A percentile compares a stretch with the other conserved stretches of the same genome.
Evolutionary conservation across 1,140 invertebrate genomes (phyloP).

Genomic region (Capitella teleta): DNA sequence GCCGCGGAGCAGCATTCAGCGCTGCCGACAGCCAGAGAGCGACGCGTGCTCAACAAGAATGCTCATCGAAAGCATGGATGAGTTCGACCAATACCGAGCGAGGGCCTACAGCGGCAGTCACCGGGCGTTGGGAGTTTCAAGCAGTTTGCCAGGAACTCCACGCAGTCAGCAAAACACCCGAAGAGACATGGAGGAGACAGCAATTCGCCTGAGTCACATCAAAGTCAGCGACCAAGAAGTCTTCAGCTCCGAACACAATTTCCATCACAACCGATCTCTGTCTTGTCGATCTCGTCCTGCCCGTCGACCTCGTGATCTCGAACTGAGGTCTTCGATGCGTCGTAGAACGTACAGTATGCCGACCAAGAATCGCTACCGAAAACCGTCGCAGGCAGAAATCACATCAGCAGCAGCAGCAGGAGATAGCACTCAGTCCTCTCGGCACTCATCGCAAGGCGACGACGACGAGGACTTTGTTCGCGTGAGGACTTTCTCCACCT

Average conservation of each 20-base stretch:
- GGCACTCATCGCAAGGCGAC: constrained; percentile 13
- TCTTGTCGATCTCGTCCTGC: constrained; percentile 1
- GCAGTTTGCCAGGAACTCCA: constrained; percentile 10
- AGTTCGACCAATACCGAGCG: constrained; percentile 12
- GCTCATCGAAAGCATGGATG: constrained; percentile 7
- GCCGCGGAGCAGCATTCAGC: too few relatives aligned
- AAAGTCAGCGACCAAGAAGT: constrained; percentile 10
- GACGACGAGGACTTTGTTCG: constrained; percentile 66
- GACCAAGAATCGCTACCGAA: not conserved
- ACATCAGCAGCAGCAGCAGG: not conserved
- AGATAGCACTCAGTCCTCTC: not conserved
- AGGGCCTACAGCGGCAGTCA: constrained; percentile 11
- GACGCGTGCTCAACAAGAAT: too few relatives aligned
- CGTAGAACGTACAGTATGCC: too few relatives aligned
- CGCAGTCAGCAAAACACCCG: not conserved
- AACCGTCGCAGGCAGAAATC: too few relatives aligned
- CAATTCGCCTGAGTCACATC: too few relatives aligned
- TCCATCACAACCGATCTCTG: constrained; percentile 5
- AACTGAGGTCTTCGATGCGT: too few relatives aligned
- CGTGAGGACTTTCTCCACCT: constrained; percentile 40
- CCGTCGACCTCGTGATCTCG: too few relatives aligned
- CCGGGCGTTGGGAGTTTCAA: too few relatives aligned
- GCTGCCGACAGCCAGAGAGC: too few relatives aligned
- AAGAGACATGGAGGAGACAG: not conserved
- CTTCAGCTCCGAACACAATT: constrained; percentile 2